Percentiles rank a stretch among this genome's conserved stretches.
Evolutionary conservation across 2,797 vertebrate species (phyloP).

Genomic region (Distichodus sexfasciatus): DNA sequence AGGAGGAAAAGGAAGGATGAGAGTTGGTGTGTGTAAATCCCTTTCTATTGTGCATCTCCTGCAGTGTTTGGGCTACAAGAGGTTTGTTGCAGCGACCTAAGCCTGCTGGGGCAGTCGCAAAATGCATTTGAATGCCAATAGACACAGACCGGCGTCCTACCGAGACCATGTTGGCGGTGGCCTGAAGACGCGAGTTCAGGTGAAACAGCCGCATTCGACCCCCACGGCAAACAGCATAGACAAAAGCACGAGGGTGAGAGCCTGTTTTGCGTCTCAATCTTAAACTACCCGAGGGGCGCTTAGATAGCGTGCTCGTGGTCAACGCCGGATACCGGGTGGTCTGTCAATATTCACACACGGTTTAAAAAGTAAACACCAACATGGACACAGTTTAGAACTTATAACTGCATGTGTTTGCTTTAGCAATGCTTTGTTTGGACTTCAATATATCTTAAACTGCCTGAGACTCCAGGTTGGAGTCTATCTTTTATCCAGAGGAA

Average conservation of each 20-base stretch:
- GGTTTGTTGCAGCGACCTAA: background rate
- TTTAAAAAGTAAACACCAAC: background rate
- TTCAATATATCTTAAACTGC: no score
- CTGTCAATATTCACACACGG: background rate
- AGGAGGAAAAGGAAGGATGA: no score
- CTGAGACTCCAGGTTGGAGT: no score
- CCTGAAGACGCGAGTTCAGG: no score
- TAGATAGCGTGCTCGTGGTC: slow-evolving; percentile 5
- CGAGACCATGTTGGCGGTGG: background rate
- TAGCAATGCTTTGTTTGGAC: no score
- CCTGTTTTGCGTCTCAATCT: slow-evolving; percentile 29
- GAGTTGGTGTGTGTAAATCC: no score
- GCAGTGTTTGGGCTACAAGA: background rate
- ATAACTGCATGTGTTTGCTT: no score
- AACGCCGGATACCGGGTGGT: slow-evolving; percentile 24
- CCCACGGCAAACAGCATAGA: background rate
- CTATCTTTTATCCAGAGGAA: no score
- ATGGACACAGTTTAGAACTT: no score
- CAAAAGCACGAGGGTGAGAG: background rate
- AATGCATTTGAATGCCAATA: background rate
- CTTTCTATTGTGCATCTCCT: no score
- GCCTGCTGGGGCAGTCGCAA: background rate
- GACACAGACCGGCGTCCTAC: background rate
- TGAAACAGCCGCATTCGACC: background rate
- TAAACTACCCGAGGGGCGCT: background rate